These are phyloP conservation scores for Leptopilina syphax DNA, from an alignment of 2,888 invertebrate species.

Conservation along the genomic window DNA sequence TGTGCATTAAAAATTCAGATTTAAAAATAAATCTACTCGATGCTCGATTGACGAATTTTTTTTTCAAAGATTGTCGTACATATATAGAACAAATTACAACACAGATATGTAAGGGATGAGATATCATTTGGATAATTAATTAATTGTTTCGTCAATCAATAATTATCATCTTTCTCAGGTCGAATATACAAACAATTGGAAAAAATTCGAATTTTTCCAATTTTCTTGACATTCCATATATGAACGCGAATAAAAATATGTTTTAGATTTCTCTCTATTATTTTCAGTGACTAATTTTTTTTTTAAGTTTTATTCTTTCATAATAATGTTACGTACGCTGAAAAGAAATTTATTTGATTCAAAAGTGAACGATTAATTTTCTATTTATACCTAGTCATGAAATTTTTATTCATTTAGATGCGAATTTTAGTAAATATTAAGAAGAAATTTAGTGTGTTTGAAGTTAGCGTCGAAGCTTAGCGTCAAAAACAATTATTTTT, in stretches of 20 bases:
- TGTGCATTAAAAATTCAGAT: conserved; percentile 27
- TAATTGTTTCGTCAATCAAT: background rate
- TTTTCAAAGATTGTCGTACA: conserved; percentile 57
- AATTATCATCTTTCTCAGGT: background rate
- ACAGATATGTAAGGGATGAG: conserved; percentile 69
- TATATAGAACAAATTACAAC: conserved; percentile 61
- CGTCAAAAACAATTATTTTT: no score
- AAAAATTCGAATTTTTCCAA: background rate
- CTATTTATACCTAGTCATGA: no score
- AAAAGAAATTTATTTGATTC: no score
- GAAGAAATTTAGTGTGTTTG: no score
- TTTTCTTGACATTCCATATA: background rate
- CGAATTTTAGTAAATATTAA: no score
- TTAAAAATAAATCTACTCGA: conserved; percentile 23
- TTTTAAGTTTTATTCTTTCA: background rate
- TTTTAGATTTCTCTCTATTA: background rate
- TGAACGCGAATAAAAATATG: conserved; percentile 16
- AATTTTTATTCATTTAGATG: no score
- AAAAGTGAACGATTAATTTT: no score
- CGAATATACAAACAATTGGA: conserved; percentile 18
- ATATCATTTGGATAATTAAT: conserved; percentile 45
- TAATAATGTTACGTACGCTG: background rate
- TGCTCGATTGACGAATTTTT: conserved; percentile 58
- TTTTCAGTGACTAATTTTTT: background rate
- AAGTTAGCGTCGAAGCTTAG: no score